phyloP scores from a whole-genome alignment of 2,888 invertebrate species.

The Agrotis exclamationis region DNA sequence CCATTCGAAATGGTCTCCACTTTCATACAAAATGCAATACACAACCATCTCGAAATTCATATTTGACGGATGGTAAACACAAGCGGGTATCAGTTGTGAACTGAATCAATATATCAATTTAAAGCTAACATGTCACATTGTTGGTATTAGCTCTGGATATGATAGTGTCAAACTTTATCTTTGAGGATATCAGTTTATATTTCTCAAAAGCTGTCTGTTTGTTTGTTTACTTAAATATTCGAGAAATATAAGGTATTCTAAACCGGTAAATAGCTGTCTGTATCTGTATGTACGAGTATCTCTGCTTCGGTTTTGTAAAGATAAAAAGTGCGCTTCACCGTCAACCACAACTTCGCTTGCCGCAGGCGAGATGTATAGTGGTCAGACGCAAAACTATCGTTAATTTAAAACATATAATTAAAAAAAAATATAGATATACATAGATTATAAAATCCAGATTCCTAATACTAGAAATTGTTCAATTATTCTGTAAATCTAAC shows the following conservation, averaged over 20 bases:
- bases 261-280: not conserved
- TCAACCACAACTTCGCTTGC: too few species aligned
- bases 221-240: slow-evolving; percentile 8
- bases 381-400: too few species aligned
- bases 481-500: not conserved
- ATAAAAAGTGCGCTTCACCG: too few species aligned
- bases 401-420: too few species aligned
- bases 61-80: slow-evolving; percentile 44
- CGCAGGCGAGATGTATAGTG: too few species aligned
- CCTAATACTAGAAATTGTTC: too few species aligned
- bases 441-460: too few species aligned
- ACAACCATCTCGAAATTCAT: slow-evolving; percentile 1
- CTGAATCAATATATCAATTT: slow-evolving; percentile 66
- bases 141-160: slow-evolving; percentile 41
- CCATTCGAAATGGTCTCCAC: too few species aligned
- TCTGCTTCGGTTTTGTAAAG: too few species aligned
- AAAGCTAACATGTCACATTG: slow-evolving; percentile 65
- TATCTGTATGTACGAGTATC: not conserved
- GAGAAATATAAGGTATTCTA: slow-evolving; percentile 1
- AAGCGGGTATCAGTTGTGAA: slow-evolving; percentile 50
- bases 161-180: slow-evolving; percentile 48
- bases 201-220: slow-evolving; percentile 26
- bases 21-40: not conserved
- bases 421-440: too few species aligned
- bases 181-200: slow-evolving; percentile 33